Base-by-base conservation (phyloP, 2,113 vertebrate species). In the Cyprinus carpio region DNA sequence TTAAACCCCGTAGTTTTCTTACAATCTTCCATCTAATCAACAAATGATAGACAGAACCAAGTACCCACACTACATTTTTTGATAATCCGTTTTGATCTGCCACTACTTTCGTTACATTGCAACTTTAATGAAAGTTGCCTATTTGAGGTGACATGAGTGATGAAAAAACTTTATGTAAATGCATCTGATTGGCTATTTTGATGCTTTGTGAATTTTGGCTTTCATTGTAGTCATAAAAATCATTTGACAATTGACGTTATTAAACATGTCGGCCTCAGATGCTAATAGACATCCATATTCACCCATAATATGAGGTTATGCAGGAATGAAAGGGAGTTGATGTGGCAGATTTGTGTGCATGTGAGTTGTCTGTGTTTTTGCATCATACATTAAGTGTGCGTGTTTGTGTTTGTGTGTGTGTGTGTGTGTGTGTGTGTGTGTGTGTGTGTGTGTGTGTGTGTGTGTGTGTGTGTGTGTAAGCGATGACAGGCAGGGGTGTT, bases 401-500 rank as follows among this genome's bases (percentile, higher is more conserved):
- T 43, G 40, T 43, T 2, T 34, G 34, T 34, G 31, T 34, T 3
- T 43, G 40, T 43, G 40, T 2, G 31, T 34, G 31, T 34, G 31
- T 34, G 31, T 34, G 31, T 34, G 31, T 34, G 31, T 5, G 31
- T 34, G 31, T 4, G 31, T 34, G 31, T 34, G 31, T 34, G 4
- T 4, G 31, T 5, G 31, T 34, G 31, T 5, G 31, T 34, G 31
- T 34, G 82, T 34, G 64, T n/a, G 20, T 37, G 72, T 37, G 65
- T 75, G 71, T 76, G 79, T 75, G n/a, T n/a, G n/a, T n/a, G n/a
- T n/a, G 6, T 40, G 6, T 40, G 37, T 40, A 81, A 34, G 54
- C 27, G 75, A 56, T 79, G 87, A 65, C 54, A 43, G 75, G 87
- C 27, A 13, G 51, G 27, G 75, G 83, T 77, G 86, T 88, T 88